Conservation (phyloP, 2,797 vertebrate genomes). For the Podargus strigoides region DNA sequence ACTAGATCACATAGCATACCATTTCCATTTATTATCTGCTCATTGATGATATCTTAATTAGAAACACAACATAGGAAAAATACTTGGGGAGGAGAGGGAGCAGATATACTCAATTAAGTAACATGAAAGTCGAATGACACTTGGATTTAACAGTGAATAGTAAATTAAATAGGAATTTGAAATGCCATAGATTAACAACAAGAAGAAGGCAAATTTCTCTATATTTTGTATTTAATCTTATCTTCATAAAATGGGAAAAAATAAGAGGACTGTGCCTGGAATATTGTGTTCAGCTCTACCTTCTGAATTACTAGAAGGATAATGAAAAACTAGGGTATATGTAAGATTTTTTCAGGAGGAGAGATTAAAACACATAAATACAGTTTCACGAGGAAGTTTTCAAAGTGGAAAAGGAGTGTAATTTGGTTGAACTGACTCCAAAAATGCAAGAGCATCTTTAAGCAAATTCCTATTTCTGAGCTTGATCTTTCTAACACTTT, state of each 20-base stretch:
- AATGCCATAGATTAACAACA: not conserved
- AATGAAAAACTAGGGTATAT: not conserved
- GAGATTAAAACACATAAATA: not conserved
- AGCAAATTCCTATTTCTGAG: not conserved
- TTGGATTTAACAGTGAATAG: not conserved
- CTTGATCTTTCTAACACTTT: not conserved
- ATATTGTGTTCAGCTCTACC: not conserved
- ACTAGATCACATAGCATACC: not conserved
- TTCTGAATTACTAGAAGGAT: not conserved
- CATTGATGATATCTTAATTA: not conserved
- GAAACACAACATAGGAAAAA: not conserved
- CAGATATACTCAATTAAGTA: not conserved
- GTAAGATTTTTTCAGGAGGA: not conserved
- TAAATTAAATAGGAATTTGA: not conserved
- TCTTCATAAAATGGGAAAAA: not conserved
- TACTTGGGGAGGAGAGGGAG: not conserved
- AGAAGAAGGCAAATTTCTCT: not conserved
- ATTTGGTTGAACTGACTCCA: not conserved
- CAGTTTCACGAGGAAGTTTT: not conserved
- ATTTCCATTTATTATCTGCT: not conserved
- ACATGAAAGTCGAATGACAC: not conserved
- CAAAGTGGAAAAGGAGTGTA: not conserved
- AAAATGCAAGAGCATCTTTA: not conserved
- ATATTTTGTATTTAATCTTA: not conserved
- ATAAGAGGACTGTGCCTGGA: not conserved